Evolutionary conservation across 2,113 vertebrate species (phyloP), one percentile per base, ranked within the genome.

Genomic region (Panurus biarmicus): DNA sequence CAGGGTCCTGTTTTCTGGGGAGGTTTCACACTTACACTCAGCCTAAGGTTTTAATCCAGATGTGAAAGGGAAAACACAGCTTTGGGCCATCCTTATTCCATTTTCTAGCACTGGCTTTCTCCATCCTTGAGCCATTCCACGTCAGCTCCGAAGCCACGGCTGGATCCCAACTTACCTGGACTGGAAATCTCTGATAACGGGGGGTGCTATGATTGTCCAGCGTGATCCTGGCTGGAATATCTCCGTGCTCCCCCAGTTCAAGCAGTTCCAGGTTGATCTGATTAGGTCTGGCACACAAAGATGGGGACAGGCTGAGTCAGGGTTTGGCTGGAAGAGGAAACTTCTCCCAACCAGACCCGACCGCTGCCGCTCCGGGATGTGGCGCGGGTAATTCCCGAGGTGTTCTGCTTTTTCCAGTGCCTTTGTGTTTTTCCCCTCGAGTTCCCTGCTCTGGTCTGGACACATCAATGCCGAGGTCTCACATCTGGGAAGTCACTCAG

Each of bases 401-500:
- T n/a, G 66, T 53, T 92, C 33, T 75, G 77, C 50, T 95, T 94
- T 94, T 96, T 96, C 87, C 93, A 89, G 11, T 12, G 62, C 29
- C 38, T 78, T 80, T 25, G 58, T 40, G 10, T 93, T 91, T 95
- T 95, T 40, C 64, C 66, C 66, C 18, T 89, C 31, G 7, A 76
- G 19, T 62, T 82, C 72, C 38, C 56, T 80, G 40, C 23, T 88
- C 44, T 47, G 45, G 70, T 62, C 61, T 92, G 81, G 77, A 75
- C 47, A 40, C 70, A 35, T n/a, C 66, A 28, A 0, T 19, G 54
- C 36, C 87, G 91, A 89, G 81, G 54, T 72, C 50, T 92, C 58
- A 85, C 89, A 92, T 71, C 81, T 95, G 93, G 89, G 74, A 92
- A 94, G 70, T 78, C 73, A 69, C 86, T 94, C 77, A 82, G 40